Evolutionary conservation across 1,140 invertebrate species (phyloP).

Genomic region (Nautilus pompilius): DNA sequence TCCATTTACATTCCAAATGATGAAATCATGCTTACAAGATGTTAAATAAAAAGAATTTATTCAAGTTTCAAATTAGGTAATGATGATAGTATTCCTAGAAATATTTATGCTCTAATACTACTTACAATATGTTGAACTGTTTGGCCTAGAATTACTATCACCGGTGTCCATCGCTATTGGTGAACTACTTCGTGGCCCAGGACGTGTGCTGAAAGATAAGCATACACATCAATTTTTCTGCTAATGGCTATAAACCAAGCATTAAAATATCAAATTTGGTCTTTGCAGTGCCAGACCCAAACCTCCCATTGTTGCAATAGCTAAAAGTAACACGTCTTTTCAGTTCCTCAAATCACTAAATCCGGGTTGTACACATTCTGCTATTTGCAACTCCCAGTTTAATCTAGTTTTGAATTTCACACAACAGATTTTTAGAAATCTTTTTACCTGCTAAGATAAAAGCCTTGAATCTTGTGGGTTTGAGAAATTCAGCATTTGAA

Average conservation of each 20-base stretch:
- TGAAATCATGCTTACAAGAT: slow-evolving; percentile 7
- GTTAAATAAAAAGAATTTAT: slow-evolving; percentile 5
- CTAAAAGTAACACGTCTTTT: background rate
- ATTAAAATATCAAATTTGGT: background rate
- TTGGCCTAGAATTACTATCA: slow-evolving; percentile 36
- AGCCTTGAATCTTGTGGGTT: no score
- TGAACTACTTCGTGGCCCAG: slow-evolving; percentile 49
- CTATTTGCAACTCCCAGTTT: no score
- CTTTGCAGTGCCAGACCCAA: background rate
- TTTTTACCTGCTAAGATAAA: no score
- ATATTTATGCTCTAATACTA: background rate
- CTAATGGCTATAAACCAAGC: background rate
- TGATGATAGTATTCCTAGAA: background rate
- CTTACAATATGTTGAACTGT: slow-evolving; percentile 43
- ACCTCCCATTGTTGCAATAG: background rate
- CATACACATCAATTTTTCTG: background rate
- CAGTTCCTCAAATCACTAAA: background rate
- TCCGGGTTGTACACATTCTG: background rate
- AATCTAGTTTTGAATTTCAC: no score
- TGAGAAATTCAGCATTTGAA: no score
- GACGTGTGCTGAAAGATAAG: slow-evolving; percentile 19
- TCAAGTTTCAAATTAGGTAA: background rate
- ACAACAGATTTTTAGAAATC: no score
- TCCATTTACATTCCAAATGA: slow-evolving; percentile 4
- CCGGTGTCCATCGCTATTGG: slow-evolving; percentile 51